Conservation (phyloP, 2,113 vertebrate genomes). For the Chamaea fasciata region DNA sequence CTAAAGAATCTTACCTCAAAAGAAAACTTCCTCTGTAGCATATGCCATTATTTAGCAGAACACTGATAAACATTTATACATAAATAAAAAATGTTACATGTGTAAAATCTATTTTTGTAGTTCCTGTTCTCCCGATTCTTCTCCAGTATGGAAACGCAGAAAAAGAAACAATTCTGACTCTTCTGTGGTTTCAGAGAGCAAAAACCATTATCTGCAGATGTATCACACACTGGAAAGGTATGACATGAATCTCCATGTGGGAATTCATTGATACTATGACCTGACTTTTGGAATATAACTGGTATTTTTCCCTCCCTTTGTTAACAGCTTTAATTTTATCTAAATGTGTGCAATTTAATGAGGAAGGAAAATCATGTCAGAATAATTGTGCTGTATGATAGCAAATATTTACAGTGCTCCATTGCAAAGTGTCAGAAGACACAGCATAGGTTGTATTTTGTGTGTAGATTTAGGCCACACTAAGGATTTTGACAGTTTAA, state of each 20-base stretch:
- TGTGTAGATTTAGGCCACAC: neutral
- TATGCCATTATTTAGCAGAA: neutral
- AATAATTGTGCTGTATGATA: neutral
- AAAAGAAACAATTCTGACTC: slow-evolving; percentile 38
- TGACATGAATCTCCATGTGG: neutral
- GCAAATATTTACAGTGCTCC: neutral
- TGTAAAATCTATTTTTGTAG: neutral
- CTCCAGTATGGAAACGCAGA: slow-evolving; percentile 56
- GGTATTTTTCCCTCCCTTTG: neutral
- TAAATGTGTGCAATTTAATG: neutral
- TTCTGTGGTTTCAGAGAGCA: neutral
- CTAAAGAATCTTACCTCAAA: neutral
- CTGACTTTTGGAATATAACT: neutral
- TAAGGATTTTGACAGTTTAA: neutral
- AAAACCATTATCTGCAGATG: neutral
- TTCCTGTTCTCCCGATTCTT: neutral
- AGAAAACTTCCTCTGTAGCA: neutral
- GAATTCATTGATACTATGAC: neutral
- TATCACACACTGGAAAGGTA: slow-evolving; percentile 33
- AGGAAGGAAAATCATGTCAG: neutral
- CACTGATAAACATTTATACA: neutral
- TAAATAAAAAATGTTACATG: neutral
- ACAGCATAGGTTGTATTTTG: neutral
- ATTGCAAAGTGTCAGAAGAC: neutral
- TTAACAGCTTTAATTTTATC: neutral